A percentile compares a stretch with the other conserved stretches of the same genome.
These are phyloP conservation scores for Lepidocolaptes lacrymiger DNA, from an alignment of 2,797 vertebrate species.

Conservation along the genomic window DNA sequence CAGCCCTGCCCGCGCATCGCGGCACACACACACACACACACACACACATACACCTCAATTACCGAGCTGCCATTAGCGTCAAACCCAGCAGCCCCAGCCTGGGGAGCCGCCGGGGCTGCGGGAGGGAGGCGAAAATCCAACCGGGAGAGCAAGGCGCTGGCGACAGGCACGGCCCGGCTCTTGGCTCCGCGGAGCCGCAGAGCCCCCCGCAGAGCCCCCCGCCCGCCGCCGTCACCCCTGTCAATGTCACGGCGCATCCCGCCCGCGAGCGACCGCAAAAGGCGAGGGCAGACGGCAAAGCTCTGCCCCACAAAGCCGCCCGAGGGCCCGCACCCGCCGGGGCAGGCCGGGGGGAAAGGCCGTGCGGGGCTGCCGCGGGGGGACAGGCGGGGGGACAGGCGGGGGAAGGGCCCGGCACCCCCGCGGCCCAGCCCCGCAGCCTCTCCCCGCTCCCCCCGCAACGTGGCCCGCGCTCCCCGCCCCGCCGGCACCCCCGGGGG, in stretches of 20 bases:
- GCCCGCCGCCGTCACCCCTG: not conserved
- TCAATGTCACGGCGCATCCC: not conserved
- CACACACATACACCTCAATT: not conserved
- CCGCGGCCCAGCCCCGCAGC: not conserved
- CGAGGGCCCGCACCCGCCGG: not conserved
- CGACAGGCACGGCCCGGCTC: too few species aligned
- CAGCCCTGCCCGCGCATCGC: not conserved
- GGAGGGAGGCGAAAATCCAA: not conserved
- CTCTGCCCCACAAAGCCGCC: not conserved
- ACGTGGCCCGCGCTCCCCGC: not conserved
- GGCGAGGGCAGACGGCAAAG: not conserved
- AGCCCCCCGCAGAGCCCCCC: not conserved
- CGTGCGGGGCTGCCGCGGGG: not conserved
- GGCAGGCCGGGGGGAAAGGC: not conserved
- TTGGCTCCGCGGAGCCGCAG: too few species aligned
- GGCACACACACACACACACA: not conserved
- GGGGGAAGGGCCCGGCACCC: not conserved
- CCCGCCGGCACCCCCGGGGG: not conserved
- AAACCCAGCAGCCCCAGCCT: not conserved
- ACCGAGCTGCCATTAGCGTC: conserved; percentile 1
- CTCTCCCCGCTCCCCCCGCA: not conserved
- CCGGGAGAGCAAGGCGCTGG: not conserved
- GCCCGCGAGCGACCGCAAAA: not conserved
- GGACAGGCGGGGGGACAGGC: not conserved
- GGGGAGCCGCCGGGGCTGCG: not conserved